A percentile compares a stretch with the other conserved stretches of the same genome.
These are phyloP conservation scores for Petrosia ficiformis DNA, from an alignment of 37 sponge, comb jelly and placozoan genomes.

Conservation along the genomic window DNA sequence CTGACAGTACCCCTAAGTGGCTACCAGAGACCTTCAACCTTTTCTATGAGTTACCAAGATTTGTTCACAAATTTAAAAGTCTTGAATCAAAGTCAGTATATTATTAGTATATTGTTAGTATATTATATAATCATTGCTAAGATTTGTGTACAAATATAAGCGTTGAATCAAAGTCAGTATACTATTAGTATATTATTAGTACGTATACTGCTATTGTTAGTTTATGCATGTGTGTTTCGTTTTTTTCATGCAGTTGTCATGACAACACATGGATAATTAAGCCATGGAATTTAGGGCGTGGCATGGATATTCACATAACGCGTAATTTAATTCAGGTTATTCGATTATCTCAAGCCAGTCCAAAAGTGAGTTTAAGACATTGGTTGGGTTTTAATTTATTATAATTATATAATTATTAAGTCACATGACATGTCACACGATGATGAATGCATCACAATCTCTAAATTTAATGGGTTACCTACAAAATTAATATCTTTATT, in stretches of 20 bases:
- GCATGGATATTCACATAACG: slow-evolving; percentile 76
- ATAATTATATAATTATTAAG: too few relatives aligned
- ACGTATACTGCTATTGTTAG: background rate
- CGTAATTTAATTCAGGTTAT: slow-evolving; percentile 72
- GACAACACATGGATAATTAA: slow-evolving; percentile 92
- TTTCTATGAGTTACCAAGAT: slow-evolving; percentile 78
- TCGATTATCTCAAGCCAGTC: slow-evolving; percentile 73
- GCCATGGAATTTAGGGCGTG: slow-evolving; percentile 91
- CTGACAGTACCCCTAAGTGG: slow-evolving; percentile 42
- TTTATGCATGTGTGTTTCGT: background rate
- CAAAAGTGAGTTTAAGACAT: slow-evolving; percentile 72
- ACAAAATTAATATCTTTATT: too few relatives aligned
- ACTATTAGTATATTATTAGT: background rate
- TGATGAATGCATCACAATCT: too few relatives aligned
- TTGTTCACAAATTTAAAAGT: slow-evolving; percentile 56
- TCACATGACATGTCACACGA: too few relatives aligned
- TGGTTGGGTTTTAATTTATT: too few relatives aligned
- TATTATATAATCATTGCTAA: too few relatives aligned
- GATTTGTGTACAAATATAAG: too few relatives aligned
- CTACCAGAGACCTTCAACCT: slow-evolving; percentile 82
- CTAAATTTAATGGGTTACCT: too few relatives aligned
- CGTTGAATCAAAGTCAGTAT: slow-evolving; percentile 50
- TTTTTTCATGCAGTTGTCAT: slow-evolving; percentile 27
- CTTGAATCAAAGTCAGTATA: slow-evolving; percentile 49
- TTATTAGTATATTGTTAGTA: too few relatives aligned